Conservation (phyloP, 2,888 invertebrate species). For the Carcina quercana region DNA sequence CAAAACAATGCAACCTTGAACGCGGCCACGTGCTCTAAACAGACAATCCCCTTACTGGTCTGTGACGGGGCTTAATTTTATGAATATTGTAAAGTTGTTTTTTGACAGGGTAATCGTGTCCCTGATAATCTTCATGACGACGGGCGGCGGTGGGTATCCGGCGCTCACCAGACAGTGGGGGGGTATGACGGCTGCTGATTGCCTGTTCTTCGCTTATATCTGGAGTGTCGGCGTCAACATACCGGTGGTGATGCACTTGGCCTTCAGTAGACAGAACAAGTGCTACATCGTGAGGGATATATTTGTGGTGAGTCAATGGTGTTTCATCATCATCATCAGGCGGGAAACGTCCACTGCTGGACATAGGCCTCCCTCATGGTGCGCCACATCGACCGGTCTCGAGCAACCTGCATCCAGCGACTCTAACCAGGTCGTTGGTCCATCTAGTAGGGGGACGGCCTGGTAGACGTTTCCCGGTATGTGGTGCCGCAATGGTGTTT, state of each 20-base stretch:
- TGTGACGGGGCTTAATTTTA: no score
- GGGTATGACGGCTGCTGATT: slow-evolving; percentile 12
- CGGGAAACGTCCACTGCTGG: no score
- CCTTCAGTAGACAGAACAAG: slow-evolving; percentile 2
- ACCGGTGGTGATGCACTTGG: slow-evolving; percentile 10
- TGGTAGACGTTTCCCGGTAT: no score
- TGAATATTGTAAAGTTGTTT: neutral
- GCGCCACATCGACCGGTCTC: no score
- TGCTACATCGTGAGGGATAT: slow-evolving; percentile 11
- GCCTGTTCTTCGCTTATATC: slow-evolving; percentile 12
- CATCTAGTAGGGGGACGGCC: no score
- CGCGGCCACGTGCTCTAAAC: no score
- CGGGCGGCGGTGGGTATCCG: slow-evolving; percentile 18
- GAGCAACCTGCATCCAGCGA: no score
- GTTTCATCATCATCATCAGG: neutral
- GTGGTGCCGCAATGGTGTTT: no score
- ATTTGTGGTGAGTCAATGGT: slow-evolving; percentile 13
- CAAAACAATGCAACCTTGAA: no score
- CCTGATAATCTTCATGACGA: slow-evolving; percentile 12
- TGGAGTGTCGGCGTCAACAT: slow-evolving; percentile 17
- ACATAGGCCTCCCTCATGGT: no score
- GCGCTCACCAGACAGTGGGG: slow-evolving; percentile 9
- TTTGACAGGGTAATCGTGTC: slow-evolving; percentile 11
- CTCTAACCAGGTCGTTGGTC: no score
- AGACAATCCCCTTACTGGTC: no score